These are phyloP conservation scores for Trachymyrmex cornetzi DNA, from an alignment of 1,140 invertebrate genomes.

Conservation along the genomic window DNA sequence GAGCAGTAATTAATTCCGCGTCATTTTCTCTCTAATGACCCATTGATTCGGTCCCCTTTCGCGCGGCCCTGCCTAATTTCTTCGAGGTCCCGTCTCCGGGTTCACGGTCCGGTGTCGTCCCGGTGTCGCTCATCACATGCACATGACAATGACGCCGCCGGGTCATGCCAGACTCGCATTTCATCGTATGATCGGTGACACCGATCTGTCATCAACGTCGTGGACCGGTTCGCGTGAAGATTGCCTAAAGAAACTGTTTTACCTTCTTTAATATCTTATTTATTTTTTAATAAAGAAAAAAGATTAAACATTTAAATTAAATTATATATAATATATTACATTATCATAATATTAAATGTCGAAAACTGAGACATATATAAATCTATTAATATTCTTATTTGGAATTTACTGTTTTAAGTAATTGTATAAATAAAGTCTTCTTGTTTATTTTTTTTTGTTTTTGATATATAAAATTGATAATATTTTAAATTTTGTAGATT, in stretches of 20 bases:
- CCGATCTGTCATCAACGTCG: slow-evolving; percentile 45
- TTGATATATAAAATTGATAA: not conserved
- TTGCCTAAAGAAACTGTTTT: not conserved
- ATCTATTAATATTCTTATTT: not conserved
- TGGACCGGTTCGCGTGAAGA: not conserved
- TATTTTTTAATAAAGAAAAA: not conserved
- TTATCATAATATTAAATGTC: not conserved
- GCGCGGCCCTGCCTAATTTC: slow-evolving; percentile 59
- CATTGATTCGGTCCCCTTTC: slow-evolving; percentile 51
- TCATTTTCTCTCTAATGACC: slow-evolving; percentile 64
- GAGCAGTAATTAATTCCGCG: slow-evolving; percentile 69
- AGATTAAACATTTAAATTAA: not conserved
- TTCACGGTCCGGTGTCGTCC: slow-evolving; percentile 37
- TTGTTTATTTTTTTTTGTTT: not conserved
- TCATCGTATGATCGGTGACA: slow-evolving; percentile 52
- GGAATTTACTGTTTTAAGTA: not conserved
- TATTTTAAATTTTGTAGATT: not conserved
- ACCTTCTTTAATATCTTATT: not conserved
- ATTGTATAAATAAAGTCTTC: not conserved
- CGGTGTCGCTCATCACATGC: slow-evolving; percentile 42
- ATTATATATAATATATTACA: too few relatives aligned
- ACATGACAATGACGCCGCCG: slow-evolving; percentile 30
- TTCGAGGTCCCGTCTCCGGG: slow-evolving; percentile 26
- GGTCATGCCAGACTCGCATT: slow-evolving; percentile 15
- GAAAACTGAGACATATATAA: not conserved